Conservation (phyloP, 2,888 invertebrate species). For the Napeogenes sylphis region DNA sequence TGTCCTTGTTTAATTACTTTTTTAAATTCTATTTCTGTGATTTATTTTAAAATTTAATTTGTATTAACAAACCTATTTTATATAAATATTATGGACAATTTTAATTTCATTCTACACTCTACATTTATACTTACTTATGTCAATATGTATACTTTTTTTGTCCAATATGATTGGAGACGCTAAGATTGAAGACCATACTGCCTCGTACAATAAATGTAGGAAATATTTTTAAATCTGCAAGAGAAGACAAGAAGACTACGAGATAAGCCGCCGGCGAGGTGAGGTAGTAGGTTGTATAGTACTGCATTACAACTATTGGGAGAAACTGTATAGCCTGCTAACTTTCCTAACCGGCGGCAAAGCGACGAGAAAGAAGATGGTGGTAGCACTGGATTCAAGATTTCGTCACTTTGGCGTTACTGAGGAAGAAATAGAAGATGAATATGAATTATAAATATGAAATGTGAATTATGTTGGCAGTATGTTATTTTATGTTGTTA, state of each 20-base stretch:
- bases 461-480: no score
- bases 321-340: constrained; percentile 97
- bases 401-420: no score
- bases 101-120: no score
- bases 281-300: constrained; percentile 99
- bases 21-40: constrained; percentile 17
- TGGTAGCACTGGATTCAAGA: not conserved
- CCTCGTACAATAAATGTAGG: no score
- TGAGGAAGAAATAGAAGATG: no score
- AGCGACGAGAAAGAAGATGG: constrained; percentile 28
- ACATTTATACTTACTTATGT: no score
- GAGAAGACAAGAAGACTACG: not conserved
- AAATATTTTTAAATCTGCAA: no score
- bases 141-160: no score
- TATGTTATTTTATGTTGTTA: no score
- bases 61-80: constrained; percentile 13
- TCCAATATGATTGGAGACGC: no score
- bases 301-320: constrained; percentile 92
- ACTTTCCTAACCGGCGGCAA: constrained; percentile 87
- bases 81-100: constrained; percentile 8
- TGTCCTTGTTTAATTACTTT: constrained; percentile 25
- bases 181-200: no score
- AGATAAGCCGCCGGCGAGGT: constrained; percentile 78
- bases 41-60: constrained; percentile 18
- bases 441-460: no score